Base-by-base conservation (phyloP, 2,888 invertebrate genomes). In the Pollenia labialis region DNA sequence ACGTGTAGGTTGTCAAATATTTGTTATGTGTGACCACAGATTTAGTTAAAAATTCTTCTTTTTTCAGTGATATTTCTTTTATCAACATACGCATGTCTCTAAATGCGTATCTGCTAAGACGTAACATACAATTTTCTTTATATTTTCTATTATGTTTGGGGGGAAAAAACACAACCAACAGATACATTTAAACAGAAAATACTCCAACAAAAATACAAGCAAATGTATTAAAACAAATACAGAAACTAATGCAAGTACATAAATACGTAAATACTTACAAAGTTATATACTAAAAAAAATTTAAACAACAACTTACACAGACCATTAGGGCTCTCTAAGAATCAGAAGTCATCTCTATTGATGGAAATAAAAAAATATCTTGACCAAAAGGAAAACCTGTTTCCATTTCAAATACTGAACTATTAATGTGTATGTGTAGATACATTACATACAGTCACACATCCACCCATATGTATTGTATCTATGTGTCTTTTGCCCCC, bases 1-100 rank as follows among this genome's bases (percentile, higher is more conserved):
- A 32, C 32, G 32, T 32, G 32, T 32, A 32, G 6, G 32, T 4
- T 6, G 32, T 2, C 32, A 32, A 32, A 32, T 32, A 32, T 32
- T 32, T 32, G 4, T 32, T 32, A 32, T 6, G 6, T 32, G 32
- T 32, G 32, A 32, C 32, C 32, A 32, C 42, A n/a, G 10, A 18
- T 0, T 77, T 68, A 9, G 18, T 62, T 62, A 18, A 54, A 23
- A 50, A 14, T 7, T 58, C 48, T 48, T n/a, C 56, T 69, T 18
- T 48, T n/a, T 68, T 69, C 32, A n/a, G 18, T 40, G 48, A 12
- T 52, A 48, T 48, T 56, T 8, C 32, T 50, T 58, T 50, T 56
- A 81, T 68, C 69, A 64, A 68, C 76, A 81, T 68, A 87, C 86
- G 87, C 87, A 87, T 87, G 81, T 56, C 81, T 77, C 40, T 50